These are phyloP conservation scores for Gymnoscopelus microlampas DNA, from an alignment of 2,797 vertebrate genomes.

Conservation along the genomic window DNA sequence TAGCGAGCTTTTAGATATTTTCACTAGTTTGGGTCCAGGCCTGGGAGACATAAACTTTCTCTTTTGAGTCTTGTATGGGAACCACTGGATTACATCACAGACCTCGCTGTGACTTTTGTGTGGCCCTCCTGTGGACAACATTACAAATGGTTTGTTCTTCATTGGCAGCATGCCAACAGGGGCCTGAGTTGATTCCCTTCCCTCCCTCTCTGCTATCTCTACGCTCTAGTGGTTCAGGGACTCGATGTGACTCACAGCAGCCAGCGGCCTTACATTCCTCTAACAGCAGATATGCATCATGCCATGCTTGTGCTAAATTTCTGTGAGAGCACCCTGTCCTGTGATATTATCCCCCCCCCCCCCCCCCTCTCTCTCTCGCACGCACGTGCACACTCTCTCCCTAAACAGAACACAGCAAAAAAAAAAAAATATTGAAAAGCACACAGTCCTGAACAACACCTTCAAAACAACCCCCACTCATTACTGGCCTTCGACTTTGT, in stretches of 20 bases:
- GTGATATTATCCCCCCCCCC: background rate
- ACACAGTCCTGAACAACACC: no score
- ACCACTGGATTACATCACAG: constrained; percentile 37
- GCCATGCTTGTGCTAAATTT: constrained; percentile 9
- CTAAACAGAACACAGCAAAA: background rate
- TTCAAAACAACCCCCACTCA: constrained; percentile 1
- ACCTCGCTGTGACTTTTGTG: constrained; percentile 40
- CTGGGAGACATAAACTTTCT: no score
- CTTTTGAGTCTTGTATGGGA: no score
- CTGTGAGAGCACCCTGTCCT: constrained; percentile 11
- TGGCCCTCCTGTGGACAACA: constrained; percentile 34
- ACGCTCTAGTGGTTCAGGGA: constrained; percentile 18
- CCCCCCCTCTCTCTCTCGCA: background rate
- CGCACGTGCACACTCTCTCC: background rate
- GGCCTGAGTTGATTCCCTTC: constrained; percentile 27
- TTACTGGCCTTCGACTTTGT: constrained; percentile 36
- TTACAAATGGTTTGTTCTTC: constrained; percentile 3
- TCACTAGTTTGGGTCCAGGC: no score
- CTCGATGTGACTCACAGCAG: constrained; percentile 54
- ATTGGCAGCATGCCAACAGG: constrained; percentile 17
- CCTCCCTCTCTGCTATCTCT: constrained; percentile 43
- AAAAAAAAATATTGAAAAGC: no score
- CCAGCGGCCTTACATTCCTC: constrained; percentile 46
- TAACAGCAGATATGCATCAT: constrained; percentile 54
- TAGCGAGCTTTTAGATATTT: no score